A percentile compares a stretch with the other conserved stretches of the same genome.
phyloP scores from a whole-genome alignment of 1,140 invertebrate genomes.

The Pachypeltis micranthus region DNA sequence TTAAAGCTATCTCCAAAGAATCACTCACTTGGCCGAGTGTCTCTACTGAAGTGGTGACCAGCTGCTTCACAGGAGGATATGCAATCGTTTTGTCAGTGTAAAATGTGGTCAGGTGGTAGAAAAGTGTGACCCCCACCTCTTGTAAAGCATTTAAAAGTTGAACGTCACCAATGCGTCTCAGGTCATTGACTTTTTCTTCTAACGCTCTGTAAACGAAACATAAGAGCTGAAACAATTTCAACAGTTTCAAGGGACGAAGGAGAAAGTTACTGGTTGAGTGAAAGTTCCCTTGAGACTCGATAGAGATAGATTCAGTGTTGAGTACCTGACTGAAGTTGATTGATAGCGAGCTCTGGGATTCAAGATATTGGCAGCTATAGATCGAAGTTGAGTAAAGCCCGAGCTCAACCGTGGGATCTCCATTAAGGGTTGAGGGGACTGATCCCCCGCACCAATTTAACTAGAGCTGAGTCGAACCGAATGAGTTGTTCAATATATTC shows the following conservation, averaged over 20 bases:
- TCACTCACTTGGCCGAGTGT: constrained; percentile 49
- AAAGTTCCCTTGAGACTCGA: no score
- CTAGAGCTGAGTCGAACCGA: no score
- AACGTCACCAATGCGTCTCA: constrained; percentile 22
- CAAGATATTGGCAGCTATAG: no score
- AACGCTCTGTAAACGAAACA: constrained; percentile 18
- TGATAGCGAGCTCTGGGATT: no score
- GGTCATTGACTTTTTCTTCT: constrained; percentile 21
- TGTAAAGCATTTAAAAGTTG: constrained; percentile 34
- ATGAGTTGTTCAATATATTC: no score
- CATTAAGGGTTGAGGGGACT: no score
- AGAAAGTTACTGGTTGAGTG: no score
- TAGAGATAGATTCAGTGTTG: no score
- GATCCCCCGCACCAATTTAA: no score
- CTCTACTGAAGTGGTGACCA: constrained; percentile 56
- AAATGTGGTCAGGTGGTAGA: constrained; percentile 55
- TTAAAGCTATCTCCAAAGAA: background rate
- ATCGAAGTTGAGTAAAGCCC: background rate
- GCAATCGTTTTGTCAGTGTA: constrained; percentile 52
- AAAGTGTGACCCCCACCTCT: constrained; percentile 52
- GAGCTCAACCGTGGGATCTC: no score
- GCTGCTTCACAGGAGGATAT: constrained; percentile 59
- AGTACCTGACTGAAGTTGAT: no score
- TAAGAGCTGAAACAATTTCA: background rate
- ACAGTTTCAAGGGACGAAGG: no score